These are phyloP conservation scores for Graptemys geographica DNA, from an alignment of 2,797 vertebrate species.

Conservation along the genomic window DNA sequence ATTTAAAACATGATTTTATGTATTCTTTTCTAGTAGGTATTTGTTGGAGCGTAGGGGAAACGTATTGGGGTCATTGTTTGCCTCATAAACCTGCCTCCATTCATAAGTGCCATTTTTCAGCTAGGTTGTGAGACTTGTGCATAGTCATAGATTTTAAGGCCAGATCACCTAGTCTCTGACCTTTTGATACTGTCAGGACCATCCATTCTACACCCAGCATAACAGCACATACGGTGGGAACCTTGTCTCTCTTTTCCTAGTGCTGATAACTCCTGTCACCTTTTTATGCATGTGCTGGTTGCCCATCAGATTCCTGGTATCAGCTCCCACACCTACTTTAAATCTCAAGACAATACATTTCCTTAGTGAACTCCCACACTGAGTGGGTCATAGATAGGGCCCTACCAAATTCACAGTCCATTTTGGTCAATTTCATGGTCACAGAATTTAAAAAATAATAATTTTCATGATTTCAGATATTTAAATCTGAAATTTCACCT, in stretches of 20 bases:
- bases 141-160: constrained; percentile 12
- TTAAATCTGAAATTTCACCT: no score
- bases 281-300: neutral
- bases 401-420: no score
- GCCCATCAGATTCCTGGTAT: neutral
- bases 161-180: neutral
- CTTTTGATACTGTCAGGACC: neutral
- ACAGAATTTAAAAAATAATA: no score
- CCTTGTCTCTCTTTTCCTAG: neutral
- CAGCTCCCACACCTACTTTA: neutral
- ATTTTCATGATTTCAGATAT: no score
- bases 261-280: neutral
- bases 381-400: neutral
- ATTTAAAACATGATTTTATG: neutral
- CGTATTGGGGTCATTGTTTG: neutral
- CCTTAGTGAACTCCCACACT: constrained; percentile 3
- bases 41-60: neutral
- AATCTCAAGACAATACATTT: neutral
- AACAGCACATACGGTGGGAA: neutral
- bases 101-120: neutral
- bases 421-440: no score
- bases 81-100: neutral
- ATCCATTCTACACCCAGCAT: neutral
- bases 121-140: constrained; percentile 43
- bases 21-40: neutral